Conservation (phyloP, 2,113 vertebrate genomes). For the Semicossyphus pulcher region DNA sequence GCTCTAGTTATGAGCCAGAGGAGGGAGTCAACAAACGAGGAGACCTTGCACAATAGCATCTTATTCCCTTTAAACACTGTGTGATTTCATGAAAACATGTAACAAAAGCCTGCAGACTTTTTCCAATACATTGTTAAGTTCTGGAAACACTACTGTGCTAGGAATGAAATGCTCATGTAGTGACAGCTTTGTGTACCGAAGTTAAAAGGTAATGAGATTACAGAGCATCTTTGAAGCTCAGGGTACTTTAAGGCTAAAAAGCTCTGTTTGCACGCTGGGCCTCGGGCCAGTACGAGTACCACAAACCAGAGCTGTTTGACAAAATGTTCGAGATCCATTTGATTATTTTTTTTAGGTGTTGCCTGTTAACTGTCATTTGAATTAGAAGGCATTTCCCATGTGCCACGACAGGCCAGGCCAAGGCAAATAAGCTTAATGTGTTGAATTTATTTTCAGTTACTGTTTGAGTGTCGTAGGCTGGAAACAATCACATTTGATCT, state of each 20-base stretch:
- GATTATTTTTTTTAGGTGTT: constrained; percentile 50
- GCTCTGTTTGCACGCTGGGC: background rate
- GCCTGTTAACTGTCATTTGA: constrained; percentile 44
- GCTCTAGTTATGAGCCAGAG: background rate
- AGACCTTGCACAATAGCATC: constrained; percentile 55
- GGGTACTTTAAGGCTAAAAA: background rate
- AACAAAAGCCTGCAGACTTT: constrained; percentile 70
- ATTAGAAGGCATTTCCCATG: constrained; percentile 21
- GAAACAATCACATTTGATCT: constrained; percentile 18
- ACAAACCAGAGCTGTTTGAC: constrained; percentile 14
- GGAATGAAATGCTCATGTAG: constrained; percentile 40
- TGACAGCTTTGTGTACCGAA: constrained; percentile 21
- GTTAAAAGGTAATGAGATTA: constrained; percentile 45
- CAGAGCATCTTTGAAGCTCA: constrained; percentile 17
- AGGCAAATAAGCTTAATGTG: constrained; percentile 29
- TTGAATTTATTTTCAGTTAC: constrained; percentile 38
- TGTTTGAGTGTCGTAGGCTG: constrained; percentile 23
- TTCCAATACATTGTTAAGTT: constrained; percentile 64
- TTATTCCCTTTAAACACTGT: constrained; percentile 57
- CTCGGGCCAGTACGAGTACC: background rate
- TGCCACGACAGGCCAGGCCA: background rate
- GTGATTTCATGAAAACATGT: constrained; percentile 56
- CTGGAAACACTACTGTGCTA: constrained; percentile 49
- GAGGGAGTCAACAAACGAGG: constrained; percentile 24
- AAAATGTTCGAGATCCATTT: constrained; percentile 26